Evolutionary conservation across 2,888 invertebrate species (phyloP), one percentile per base, ranked within the genome.

Genomic region (Cataglyphis altisquamis): DNA sequence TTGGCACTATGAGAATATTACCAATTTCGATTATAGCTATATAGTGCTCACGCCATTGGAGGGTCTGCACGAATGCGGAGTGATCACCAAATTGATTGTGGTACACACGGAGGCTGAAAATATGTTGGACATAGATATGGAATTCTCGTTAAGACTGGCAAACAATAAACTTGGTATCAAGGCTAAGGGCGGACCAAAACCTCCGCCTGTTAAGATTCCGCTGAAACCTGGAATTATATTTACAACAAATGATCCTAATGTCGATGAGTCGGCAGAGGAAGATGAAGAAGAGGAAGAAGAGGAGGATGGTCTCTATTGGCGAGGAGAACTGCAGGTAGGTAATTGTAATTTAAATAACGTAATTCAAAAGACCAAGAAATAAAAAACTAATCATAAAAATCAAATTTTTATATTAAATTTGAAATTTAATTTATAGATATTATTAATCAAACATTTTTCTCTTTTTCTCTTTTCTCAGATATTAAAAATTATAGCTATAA

Each of bases 21-120:
- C 96, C 15, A 97, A 98, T 94, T 97, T 98, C 87, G 97, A 97
- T 86, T 98, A 98, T 94, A 96, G 97, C 0, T 97, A 97, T 94
- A 96, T 97, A 89, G 94, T 98, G 60, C 97, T 96, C 92, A 97
- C 98, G 0, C 98, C 98, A 0, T 94, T 98, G n/a, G 96, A 96
- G 90, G 97, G 97, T 5, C 97, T 97, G 88, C 97, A 97, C 91
- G 97, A 97, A 92, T 97, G 97, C 91, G 98, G 98, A 0, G 95
- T 97, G 10, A 97, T 97, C 0, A 95, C 97, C 0, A 98, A 97
- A 93, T 96, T 97, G 87, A 95, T 97, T 1, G 96, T 96, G 83
- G 95, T 96, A 12, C 15, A 62, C 82, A 36, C 52, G 81, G 57
- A 86, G 6, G 66, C 81, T 1, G 52, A 75, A 1, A 18, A 57